Evolutionary conservation across 2,113 vertebrate species (phyloP).

Genomic region (Colistium nudipinnis): DNA sequence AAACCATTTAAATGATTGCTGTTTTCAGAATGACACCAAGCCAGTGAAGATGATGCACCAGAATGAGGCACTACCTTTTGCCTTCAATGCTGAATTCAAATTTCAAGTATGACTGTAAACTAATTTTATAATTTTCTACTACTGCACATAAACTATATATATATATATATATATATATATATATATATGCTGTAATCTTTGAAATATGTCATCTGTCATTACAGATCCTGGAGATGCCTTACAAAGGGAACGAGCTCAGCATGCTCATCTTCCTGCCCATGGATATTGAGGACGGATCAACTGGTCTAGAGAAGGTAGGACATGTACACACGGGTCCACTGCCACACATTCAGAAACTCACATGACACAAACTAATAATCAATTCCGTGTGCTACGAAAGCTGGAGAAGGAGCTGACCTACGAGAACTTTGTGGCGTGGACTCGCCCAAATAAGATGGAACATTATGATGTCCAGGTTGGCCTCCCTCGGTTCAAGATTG

Average conservation of each 20-base stretch:
- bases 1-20: too few relatives aligned
- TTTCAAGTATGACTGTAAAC: too few relatives aligned
- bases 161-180: too few relatives aligned
- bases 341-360: neutral
- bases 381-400: conserved; percentile 59
- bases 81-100: conserved; percentile 81
- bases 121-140: too few relatives aligned
- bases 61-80: conserved; percentile 85
- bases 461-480: conserved; percentile 71
- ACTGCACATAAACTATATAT: too few relatives aligned
- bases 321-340: neutral
- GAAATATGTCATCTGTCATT: neutral
- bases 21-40: conserved; percentile 85
- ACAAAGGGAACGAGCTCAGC: conserved; percentile 90
- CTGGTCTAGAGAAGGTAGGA: conserved; percentile 89
- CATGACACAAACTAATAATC: neutral
- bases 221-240: conserved; percentile 91
- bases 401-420: conserved; percentile 83
- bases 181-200: neutral
- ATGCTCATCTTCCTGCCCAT: conserved; percentile 92
- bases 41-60: conserved; percentile 91
- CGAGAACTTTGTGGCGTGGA: conserved; percentile 84
- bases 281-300: conserved; percentile 83
- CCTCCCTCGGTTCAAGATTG: conserved; percentile 86
- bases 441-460: conserved; percentile 76